A percentile compares a stretch with the other conserved stretches of the same genome.
These are phyloP conservation scores for Onychomys torridus DNA, from an alignment of 2,797 vertebrate species.

Conservation along the genomic window DNA sequence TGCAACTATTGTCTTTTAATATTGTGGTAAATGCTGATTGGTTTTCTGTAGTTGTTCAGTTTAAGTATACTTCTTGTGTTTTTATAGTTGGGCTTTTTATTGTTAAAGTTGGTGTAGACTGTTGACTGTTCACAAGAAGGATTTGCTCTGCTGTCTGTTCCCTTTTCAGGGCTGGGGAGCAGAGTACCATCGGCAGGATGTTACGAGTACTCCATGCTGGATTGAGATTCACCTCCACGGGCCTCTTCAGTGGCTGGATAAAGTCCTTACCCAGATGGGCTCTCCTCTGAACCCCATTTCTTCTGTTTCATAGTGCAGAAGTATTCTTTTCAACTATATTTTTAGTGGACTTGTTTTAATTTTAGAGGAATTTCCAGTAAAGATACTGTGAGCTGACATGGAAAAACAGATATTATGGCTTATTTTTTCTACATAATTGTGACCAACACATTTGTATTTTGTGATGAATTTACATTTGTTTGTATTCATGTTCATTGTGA, in stretches of 20 bases:
- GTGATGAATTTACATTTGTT: slow-evolving; percentile 86
- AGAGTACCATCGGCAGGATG: slow-evolving; percentile 94
- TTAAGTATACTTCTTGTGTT: not conserved
- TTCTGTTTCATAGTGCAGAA: slow-evolving; percentile 96
- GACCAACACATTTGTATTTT: slow-evolving; percentile 90
- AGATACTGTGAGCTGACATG: slow-evolving; percentile 88
- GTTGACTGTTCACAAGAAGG: not conserved
- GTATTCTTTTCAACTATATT: slow-evolving; percentile 76
- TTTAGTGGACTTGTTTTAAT: slow-evolving; percentile 88
- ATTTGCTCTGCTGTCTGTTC: slow-evolving; percentile 39
- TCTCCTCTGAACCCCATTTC: slow-evolving; percentile 97
- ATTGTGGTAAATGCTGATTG: slow-evolving; percentile 2
- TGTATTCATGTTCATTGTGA: slow-evolving; percentile 84
- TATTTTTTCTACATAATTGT: slow-evolving; percentile 85
- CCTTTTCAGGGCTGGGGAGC: slow-evolving; percentile 93
- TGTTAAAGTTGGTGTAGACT: not conserved
- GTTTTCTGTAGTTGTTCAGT: slow-evolving; percentile 7
- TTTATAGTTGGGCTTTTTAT: slow-evolving; percentile 10
- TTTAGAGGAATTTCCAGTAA: slow-evolving; percentile 87
- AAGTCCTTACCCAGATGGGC: slow-evolving; percentile 96
- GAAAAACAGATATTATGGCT: slow-evolving; percentile 85
- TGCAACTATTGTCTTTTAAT: slow-evolving; percentile 34
- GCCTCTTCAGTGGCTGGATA: slow-evolving; percentile 95
- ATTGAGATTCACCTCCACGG: slow-evolving; percentile 96
- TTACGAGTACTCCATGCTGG: slow-evolving; percentile 95